phyloP scores from a whole-genome alignment of 2,797 vertebrate species.

The Pangasius krempfi region DNA sequence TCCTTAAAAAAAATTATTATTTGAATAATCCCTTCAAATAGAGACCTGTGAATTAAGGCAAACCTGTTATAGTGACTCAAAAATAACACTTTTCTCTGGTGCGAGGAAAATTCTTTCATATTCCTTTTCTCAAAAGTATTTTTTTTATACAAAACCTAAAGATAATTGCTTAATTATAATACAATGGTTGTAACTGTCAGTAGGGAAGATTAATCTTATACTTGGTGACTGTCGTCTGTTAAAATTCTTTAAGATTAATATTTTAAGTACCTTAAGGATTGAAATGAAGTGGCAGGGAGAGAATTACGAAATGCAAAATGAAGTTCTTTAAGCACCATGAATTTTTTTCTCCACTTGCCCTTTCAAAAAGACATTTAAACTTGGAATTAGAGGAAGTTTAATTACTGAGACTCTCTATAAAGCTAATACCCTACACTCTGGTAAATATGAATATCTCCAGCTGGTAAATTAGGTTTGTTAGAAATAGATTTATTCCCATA shows the following conservation, averaged over 20 bases:
- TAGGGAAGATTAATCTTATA: not conserved
- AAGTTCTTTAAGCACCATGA: not conserved
- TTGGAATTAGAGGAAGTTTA: slow-evolving; percentile 28
- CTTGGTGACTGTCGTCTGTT: not conserved
- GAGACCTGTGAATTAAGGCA: not conserved
- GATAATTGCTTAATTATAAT: not conserved
- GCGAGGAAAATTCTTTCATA: not conserved
- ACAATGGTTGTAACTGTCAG: not conserved
- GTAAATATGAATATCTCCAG: slow-evolving; percentile 30
- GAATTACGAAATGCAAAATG: not conserved
- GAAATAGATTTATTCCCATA: not conserved
- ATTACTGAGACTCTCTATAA: slow-evolving; percentile 26
- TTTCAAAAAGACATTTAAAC: slow-evolving; percentile 37
- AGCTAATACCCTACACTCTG: slow-evolving; percentile 32
- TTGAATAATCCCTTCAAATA: not conserved
- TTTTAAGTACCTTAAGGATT: not conserved
- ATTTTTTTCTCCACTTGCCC: not conserved
- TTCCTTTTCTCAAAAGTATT: not conserved
- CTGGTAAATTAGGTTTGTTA: slow-evolving; percentile 11
- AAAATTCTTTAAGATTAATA: not conserved
- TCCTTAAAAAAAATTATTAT: not conserved
- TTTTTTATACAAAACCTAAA: not conserved
- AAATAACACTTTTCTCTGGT: not conserved
- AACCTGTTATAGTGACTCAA: not conserved
- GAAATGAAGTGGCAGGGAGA: not conserved